Evolutionary conservation across 2,797 vertebrate species (phyloP).

Genomic region (Phataginus tetradactyla): DNA sequence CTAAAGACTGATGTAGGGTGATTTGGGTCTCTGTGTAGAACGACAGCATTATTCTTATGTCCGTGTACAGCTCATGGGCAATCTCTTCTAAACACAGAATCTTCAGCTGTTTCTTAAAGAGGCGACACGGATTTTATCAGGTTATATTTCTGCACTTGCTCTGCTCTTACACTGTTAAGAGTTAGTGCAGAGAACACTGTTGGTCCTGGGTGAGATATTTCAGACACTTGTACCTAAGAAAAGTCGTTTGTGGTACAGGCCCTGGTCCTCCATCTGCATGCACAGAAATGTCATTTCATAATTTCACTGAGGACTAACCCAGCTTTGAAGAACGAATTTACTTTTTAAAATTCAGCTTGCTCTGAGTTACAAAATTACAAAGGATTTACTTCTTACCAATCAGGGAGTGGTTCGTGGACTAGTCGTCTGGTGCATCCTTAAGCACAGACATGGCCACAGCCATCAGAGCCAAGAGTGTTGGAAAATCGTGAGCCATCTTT

Average conservation of each 20-base stretch:
- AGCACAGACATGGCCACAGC: not conserved
- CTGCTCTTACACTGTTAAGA: not conserved
- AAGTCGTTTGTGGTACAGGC: not conserved
- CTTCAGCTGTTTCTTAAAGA: not conserved
- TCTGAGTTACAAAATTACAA: not conserved
- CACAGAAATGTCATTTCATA: not conserved
- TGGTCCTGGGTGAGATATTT: not conserved
- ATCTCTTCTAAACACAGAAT: slow-evolving; percentile 39
- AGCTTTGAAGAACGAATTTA: not conserved
- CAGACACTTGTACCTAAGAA: not conserved
- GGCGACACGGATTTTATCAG: not conserved
- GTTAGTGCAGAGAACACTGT: not conserved
- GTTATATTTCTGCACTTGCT: not conserved
- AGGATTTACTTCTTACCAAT: not conserved
- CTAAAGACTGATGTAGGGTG: not conserved
- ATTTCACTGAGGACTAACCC: not conserved
- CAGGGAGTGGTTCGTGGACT: not conserved
- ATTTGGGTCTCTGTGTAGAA: slow-evolving; percentile 22
- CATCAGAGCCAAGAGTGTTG: not conserved
- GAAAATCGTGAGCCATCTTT: not conserved
- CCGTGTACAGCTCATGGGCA: not conserved
- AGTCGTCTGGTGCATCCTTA: not conserved
- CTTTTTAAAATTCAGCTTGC: not conserved
- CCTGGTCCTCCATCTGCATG: not conserved
- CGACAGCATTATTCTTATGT: not conserved